These are phyloP conservation scores for Trigoniulus corallinus DNA, from an alignment of 1,140 invertebrate species.

Conservation along the genomic window DNA sequence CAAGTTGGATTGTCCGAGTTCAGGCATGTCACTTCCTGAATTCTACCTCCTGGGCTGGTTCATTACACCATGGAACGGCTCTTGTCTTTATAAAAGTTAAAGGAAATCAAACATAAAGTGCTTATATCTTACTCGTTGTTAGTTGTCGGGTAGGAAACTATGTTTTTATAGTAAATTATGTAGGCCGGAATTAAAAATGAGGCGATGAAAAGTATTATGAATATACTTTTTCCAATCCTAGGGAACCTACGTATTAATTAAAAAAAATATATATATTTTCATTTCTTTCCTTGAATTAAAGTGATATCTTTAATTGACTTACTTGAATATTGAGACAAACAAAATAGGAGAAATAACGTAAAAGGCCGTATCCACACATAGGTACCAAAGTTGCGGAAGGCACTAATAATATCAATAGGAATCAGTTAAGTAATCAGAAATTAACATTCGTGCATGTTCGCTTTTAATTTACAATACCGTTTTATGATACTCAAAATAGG, in stretches of 20 bases:
- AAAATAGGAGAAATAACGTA: no score
- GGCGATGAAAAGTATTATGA: background rate
- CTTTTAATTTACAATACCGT: background rate
- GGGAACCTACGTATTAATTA: background rate
- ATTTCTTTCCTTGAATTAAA: background rate
- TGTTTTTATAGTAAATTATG: background rate
- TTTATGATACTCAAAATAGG: background rate
- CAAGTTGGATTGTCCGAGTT: no score
- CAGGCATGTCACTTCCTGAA: no score
- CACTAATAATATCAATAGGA: no score
- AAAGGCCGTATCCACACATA: background rate
- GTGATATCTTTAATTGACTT: background rate
- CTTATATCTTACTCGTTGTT: background rate
- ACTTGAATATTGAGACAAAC: no score
- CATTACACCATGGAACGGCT: no score
- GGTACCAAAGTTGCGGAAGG: background rate
- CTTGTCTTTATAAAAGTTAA: background rate
- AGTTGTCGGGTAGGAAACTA: background rate
- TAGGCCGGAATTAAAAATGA: background rate
- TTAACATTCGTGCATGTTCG: background rate
- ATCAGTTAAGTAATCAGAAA: background rate
- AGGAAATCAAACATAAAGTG: background rate
- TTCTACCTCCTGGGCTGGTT: no score
- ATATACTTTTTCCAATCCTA: background rate
- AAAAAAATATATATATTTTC: background rate